Evolutionary conservation across 2,797 vertebrate species (phyloP).

Genomic region (Peromyscus eremicus): DNA sequence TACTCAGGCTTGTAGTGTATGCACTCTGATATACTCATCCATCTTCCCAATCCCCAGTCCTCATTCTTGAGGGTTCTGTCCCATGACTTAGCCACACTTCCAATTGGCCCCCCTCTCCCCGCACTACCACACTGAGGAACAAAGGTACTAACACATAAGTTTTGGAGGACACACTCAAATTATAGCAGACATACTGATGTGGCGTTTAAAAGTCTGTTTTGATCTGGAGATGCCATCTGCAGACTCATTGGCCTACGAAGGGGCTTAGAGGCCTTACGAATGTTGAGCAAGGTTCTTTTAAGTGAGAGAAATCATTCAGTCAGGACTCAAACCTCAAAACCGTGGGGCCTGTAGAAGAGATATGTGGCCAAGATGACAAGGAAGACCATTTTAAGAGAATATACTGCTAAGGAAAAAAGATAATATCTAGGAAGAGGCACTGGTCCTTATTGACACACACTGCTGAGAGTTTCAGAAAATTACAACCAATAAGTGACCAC

Average conservation of each 20-base stretch:
- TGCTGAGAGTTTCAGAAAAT: slow-evolving; percentile 1
- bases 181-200: neutral
- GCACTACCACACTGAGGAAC: neutral
- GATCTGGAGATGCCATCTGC: neutral
- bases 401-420: neutral
- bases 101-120: no score
- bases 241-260: neutral
- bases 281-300: neutral
- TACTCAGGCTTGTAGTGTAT: neutral
- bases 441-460: neutral
- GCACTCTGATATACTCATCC: neutral
- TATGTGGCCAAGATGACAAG: neutral
- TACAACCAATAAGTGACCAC: neutral
- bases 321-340: neutral
- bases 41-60: neutral
- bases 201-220: slow-evolving; percentile 36
- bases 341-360: neutral
- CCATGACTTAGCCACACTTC: no score
- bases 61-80: neutral
- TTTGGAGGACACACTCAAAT: neutral
- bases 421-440: slow-evolving; percentile 32
- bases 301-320: neutral
- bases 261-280: neutral
- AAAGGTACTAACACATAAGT: neutral
- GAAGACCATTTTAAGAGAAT: slow-evolving; percentile 7